phyloP scores from a whole-genome alignment of 1,140 invertebrate genomes.

The Chrysopa pallens region DNA sequence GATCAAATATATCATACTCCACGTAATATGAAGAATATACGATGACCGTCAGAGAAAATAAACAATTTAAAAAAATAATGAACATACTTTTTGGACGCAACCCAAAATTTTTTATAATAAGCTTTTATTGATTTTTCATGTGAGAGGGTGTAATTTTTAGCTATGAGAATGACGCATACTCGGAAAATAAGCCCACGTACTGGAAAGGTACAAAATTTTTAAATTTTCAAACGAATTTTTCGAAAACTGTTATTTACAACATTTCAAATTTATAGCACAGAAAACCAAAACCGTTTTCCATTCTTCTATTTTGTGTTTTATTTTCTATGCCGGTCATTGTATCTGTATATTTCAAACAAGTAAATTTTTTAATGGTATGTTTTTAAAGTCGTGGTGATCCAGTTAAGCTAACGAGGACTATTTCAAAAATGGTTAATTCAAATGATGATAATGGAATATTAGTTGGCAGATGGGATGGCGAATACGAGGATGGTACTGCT shows the following conservation, averaged over 20 bases:
- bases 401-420: slow-evolving; percentile 43
- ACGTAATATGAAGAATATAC: slow-evolving; percentile 20
- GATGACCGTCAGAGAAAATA: too few relatives aligned
- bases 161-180: too few relatives aligned
- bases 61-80: background rate
- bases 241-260: too few relatives aligned
- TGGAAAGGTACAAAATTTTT: too few relatives aligned
- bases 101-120: too few relatives aligned
- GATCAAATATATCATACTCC: slow-evolving; percentile 30
- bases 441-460: slow-evolving; percentile 51
- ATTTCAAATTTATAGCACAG: too few relatives aligned
- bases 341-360: background rate
- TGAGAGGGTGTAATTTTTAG: too few relatives aligned
- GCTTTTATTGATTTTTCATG: too few relatives aligned
- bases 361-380: slow-evolving; percentile 9
- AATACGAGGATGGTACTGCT: slow-evolving; percentile 47
- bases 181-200: too few relatives aligned
- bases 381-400: slow-evolving; percentile 44
- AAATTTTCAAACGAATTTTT: too few relatives aligned
- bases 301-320: slow-evolving; percentile 3
- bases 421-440: slow-evolving; percentile 56
- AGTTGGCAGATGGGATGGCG: slow-evolving; percentile 50
- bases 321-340: background rate
- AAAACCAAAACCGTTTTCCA: background rate
- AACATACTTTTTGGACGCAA: background rate